Base-by-base conservation (phyloP, 1,140 invertebrate species). In the Macrobrachium rosenbergii region DNA sequence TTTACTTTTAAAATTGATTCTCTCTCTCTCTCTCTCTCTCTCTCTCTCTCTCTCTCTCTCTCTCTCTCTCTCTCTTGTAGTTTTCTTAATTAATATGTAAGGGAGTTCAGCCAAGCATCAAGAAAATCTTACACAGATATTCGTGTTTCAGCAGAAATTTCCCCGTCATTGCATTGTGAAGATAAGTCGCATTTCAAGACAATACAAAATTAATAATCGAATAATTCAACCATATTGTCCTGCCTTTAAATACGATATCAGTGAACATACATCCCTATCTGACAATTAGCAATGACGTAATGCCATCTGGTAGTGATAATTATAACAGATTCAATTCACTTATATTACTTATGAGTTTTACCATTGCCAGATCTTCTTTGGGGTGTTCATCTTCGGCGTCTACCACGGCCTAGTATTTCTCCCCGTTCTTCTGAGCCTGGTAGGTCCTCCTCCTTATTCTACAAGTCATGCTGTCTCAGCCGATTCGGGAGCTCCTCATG, bases 321-420 rank as follows among this genome's bases (percentile, higher is more conserved):
- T 3, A 72, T 72, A 23, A 72, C 14, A n/a, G n/a, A 37, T 11
- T 80, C 77, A 58, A 16, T 21, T 43, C 3, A 14, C 58, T n/a
- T 69, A 21, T 6, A 28, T 52, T 37, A 23, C 12, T 78, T 16
- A 14, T 37, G 28, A 37, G n/a, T 78, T 37, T 28, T 60, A 17
- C 43, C 16, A 78, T 37, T 28, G 19, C n/a, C 72, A 89, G 86
- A 88, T 94, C 82, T 94, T 94, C 88, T 93, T 93, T 60, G 91
- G 92, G 17, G 93, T 94, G 63, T 94, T 94, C 21, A 83, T 93
- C 59, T 94, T 94, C 90, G 94, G 94, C 43, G 90, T 94, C 37
- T 94, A 93, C 90, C 93, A 94, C 89, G 94, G 93, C 43, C 90
- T 94, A 45, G 90, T 93, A 69, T 93, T 94, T 90, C 90, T 94